phyloP scores from a whole-genome alignment of 2,888 invertebrate genomes.

The Argynnis bischoffii region DNA sequence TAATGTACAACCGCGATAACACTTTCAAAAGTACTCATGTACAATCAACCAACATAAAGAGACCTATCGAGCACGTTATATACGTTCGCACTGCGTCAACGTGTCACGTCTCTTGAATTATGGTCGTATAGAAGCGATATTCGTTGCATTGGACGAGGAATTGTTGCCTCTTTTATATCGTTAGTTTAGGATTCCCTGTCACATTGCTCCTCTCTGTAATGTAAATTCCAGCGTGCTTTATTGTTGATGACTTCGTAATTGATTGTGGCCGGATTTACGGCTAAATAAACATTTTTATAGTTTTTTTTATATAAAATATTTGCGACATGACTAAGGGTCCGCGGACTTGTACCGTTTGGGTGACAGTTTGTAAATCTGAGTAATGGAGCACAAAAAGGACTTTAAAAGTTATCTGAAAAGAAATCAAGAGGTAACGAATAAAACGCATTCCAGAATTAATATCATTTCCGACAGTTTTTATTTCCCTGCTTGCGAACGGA shows the following conservation, averaged over 20 bases:
- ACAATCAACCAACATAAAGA: conserved; percentile 49
- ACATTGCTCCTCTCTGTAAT: conserved; percentile 61
- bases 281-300: conserved; percentile 46
- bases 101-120: conserved; percentile 40
- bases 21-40: conserved; percentile 75
- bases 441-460: conserved; percentile 36
- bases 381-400: conserved; percentile 36
- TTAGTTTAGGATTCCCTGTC: conserved; percentile 71
- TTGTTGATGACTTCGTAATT: conserved; percentile 67
- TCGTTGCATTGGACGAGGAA: conserved; percentile 63
- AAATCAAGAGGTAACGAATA: conserved; percentile 30
- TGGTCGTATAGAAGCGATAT: conserved; percentile 45
- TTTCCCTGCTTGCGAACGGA: conserved; percentile 7
- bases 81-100: conserved; percentile 38
- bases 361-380: conserved; percentile 39
- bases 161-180: conserved; percentile 68
- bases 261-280: conserved; percentile 64
- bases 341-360: conserved; percentile 31
- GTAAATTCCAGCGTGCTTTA: conserved; percentile 71
- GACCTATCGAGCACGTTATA: conserved; percentile 44
- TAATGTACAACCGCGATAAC: conserved; percentile 79
- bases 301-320: conserved; percentile 46
- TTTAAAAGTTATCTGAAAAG: conserved; percentile 34
- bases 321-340: conserved; percentile 43
- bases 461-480: conserved; percentile 29